Evolutionary conservation across 2,888 invertebrate species (phyloP), one percentile per base, ranked within the genome.

Genomic region (Plemyria rubiginata): DNA sequence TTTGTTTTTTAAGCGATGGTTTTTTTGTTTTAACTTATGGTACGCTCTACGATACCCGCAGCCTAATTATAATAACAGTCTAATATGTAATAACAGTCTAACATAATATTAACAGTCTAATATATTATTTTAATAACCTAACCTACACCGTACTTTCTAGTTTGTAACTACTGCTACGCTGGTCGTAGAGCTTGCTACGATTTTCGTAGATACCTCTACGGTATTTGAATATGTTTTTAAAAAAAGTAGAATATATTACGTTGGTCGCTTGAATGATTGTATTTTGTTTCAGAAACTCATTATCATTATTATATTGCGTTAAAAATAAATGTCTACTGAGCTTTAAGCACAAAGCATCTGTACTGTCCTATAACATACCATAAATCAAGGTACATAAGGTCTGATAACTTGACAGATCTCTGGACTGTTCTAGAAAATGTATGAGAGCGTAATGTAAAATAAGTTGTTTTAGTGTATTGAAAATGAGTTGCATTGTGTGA

Each of bases 401-500:
- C 55, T 38, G 5, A 8, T 22, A n/a, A 40, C 8, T 40, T 52
- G n/a, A 32, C 29, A 29, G 32, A 29, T 29, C 4, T 45, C 6
- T 8, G 45, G 36, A 38, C 11, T 38, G 36, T 38, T 38, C 8
- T 38, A 38, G 36, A 11, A 38, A 38, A 38, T 8, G 32, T 38
- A 16, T 45, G 15, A 43, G 0, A 40, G 32, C 32, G 32, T 5
- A 43, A 43, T 43, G 13, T 43, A 15, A 43, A 13, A 11, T 38
- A 22, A 38, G 3, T 43, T 22, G 22, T 54, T n/a, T 46, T 54
- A 36, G 32, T 43, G 43, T 43, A 36, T 55, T 12, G 40, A 54
- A n/a, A 56, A 13, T 58, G 12, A 46, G 41, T 58, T 61, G 56
- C 62, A 45, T 49, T 58, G 55, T 63, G 62, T 68, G 58, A 51